These are phyloP conservation scores for Planococcus citri DNA, from an alignment of 1,140 invertebrate genomes.

Conservation along the genomic window DNA sequence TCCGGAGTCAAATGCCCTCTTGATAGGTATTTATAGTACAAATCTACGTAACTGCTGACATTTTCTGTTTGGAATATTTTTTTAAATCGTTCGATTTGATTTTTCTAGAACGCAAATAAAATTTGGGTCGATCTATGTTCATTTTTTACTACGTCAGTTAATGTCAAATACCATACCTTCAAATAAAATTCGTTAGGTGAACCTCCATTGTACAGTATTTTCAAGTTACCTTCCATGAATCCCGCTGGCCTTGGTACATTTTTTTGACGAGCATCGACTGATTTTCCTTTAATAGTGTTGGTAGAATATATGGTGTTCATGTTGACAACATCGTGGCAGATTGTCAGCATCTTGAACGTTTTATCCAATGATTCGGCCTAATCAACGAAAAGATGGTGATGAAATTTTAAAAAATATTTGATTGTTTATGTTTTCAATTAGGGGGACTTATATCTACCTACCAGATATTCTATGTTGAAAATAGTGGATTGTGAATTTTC, in stretches of 20 bases:
- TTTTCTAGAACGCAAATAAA: too few species aligned
- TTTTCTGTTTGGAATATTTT: not conserved
- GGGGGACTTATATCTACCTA: too few species aligned
- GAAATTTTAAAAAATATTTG: too few species aligned
- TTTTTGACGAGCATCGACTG: not conserved
- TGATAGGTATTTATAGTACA: slow-evolving; percentile 29
- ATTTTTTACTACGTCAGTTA: too few species aligned
- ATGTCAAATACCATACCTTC: not conserved
- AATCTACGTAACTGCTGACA: not conserved
- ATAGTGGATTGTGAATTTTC: not conserved
- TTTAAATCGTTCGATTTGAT: not conserved
- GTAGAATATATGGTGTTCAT: not conserved
- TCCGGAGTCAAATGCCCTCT: slow-evolving; percentile 41
- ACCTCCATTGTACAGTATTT: not conserved
- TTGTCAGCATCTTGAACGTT: not conserved
- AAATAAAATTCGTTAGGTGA: not conserved
- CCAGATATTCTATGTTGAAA: not conserved
- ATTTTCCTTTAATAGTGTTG: not conserved
- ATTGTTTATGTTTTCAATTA: too few species aligned
- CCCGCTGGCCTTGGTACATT: not conserved
- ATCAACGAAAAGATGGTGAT: not conserved
- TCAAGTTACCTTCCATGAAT: not conserved
- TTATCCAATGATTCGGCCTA: not conserved
- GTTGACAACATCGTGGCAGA: not conserved
- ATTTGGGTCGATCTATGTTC: too few species aligned